Evolutionary conservation across 2,113 vertebrate species (phyloP), one percentile per base, ranked within the genome.

Genomic region (Onychostruthus taczanowskii): DNA sequence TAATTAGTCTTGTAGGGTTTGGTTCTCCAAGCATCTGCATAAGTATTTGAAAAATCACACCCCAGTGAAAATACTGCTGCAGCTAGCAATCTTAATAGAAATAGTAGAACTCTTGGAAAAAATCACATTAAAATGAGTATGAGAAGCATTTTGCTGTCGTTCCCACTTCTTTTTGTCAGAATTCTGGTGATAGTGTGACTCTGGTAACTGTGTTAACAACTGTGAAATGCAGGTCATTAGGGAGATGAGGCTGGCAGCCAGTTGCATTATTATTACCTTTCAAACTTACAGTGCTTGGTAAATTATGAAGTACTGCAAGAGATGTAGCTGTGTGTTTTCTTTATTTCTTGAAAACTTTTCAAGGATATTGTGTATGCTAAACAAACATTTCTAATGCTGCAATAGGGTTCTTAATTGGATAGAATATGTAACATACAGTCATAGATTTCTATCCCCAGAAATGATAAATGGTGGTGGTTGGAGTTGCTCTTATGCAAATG

Each of bases 131-230:
- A 61, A 72, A 46, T 50, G 10, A 73, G 16, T 47, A 63, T 49
- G 68, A 78, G 55, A 69, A 27, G n/a, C n/a, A 53, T 50, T 92
- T 74, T 87, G 18, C 79, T 84, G 52, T 90, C 14, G 9, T 88
- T 91, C 49, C 53, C 55, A 50, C 31, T 83, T 73, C 0, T 0
- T 92, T 84, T 80, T 0, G 22, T 70, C 47, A 39, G 78, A 49
- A 77, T 86, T 64, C 47, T 83, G 69, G 72, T 87, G 62, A 52
- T 56, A 22, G 44, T 44, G 61, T 61, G 64, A 69, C 49, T 79
- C 61, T 80, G 90, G 46, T 84, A 52, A 61, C 77, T 92, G 21
- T 95, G 78, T 94, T 92, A 95, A 95, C 74, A 89, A 74, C 79
- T 91, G 59, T 81, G 88, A 85, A 76, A 53, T 55, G 74, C 79